Conservation (phyloP, 2,888 invertebrate species). For the Drosophila diplacantha region DNA sequence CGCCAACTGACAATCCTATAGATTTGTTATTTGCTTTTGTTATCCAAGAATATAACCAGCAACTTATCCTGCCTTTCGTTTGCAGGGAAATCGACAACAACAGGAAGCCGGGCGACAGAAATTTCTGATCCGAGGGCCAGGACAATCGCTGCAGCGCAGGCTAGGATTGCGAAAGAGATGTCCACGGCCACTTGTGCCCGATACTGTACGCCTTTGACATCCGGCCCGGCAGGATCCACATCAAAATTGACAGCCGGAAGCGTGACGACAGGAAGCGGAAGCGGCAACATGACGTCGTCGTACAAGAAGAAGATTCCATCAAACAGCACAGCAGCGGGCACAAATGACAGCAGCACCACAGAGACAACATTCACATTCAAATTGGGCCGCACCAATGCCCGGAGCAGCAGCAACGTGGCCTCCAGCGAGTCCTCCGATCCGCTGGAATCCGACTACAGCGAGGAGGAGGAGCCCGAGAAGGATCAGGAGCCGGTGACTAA, state of each 20-base stretch:
- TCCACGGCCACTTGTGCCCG: slow-evolving; percentile 76
- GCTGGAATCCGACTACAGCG: slow-evolving; percentile 76
- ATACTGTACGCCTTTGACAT: slow-evolving; percentile 64
- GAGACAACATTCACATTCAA: slow-evolving; percentile 73
- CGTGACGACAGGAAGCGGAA: slow-evolving; percentile 45
- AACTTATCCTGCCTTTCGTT: slow-evolving; percentile 16
- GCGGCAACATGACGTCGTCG: slow-evolving; percentile 40
- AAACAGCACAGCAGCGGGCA: slow-evolving; percentile 39
- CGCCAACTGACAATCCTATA: too few species aligned
- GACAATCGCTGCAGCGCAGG: slow-evolving; percentile 8
- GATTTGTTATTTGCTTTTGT: slow-evolving; percentile 10
- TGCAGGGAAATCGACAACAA: slow-evolving; percentile 18
- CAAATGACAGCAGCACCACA: slow-evolving; percentile 51
- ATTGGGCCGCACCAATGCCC: slow-evolving; percentile 48
- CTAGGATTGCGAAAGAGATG: slow-evolving; percentile 58
- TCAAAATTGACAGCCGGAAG: slow-evolving; percentile 50
- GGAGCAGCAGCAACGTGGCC: slow-evolving; percentile 58
- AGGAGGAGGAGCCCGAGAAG: slow-evolving; percentile 61
- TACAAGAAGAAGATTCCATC: slow-evolving; percentile 47
- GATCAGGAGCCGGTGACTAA: slow-evolving; percentile 36
- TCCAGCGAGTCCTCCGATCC: slow-evolving; percentile 77
- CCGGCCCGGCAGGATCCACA: slow-evolving; percentile 46
- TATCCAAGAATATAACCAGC: slow-evolving; percentile 22
- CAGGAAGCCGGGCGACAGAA: slow-evolving; percentile 23
- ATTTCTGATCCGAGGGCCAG: slow-evolving; percentile 14